Percentiles rank a stretch among this genome's conserved stretches.
These are phyloP conservation scores for Samia ricini DNA, from an alignment of 1,140 invertebrate species.

Conservation along the genomic window DNA sequence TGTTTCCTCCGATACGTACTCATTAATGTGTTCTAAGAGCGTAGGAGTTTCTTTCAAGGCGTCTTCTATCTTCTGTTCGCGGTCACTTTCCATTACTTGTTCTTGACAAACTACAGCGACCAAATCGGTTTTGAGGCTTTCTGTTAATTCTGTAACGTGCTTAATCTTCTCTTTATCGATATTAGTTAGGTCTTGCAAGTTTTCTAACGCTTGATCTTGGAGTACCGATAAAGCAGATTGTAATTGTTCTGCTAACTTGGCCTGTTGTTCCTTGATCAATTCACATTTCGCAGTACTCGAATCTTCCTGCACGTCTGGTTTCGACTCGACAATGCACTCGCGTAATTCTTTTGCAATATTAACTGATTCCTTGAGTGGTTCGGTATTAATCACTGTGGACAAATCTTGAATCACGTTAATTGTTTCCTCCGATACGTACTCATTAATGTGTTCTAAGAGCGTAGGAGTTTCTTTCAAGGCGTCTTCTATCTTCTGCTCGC, in stretches of 20 bases:
- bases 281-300: conserved; percentile 3
- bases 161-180: conserved; percentile 4
- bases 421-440: conserved; percentile 33
- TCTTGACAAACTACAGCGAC: not conserved
- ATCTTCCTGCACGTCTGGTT: conserved; percentile 16
- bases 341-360: conserved; percentile 32
- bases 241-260: conserved; percentile 13
- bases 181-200: not conserved
- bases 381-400: conserved; percentile 9
- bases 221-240: conserved; percentile 18
- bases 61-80: too few species aligned
- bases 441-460: conserved; percentile 28
- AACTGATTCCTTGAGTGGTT: conserved; percentile 26
- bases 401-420: conserved; percentile 25
- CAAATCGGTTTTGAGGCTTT: conserved; percentile 6
- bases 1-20: too few species aligned
- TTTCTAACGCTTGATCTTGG: conserved; percentile 16
- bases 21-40: too few species aligned
- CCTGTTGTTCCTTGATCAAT: conserved; percentile 9
- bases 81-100: too few species aligned
- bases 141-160: not conserved
- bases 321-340: conserved; percentile 24
- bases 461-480: not conserved
- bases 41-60: too few species aligned
- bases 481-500: not conserved